phyloP scores from a whole-genome alignment of 2,888 invertebrate genomes.

The Polietes domitor region DNA sequence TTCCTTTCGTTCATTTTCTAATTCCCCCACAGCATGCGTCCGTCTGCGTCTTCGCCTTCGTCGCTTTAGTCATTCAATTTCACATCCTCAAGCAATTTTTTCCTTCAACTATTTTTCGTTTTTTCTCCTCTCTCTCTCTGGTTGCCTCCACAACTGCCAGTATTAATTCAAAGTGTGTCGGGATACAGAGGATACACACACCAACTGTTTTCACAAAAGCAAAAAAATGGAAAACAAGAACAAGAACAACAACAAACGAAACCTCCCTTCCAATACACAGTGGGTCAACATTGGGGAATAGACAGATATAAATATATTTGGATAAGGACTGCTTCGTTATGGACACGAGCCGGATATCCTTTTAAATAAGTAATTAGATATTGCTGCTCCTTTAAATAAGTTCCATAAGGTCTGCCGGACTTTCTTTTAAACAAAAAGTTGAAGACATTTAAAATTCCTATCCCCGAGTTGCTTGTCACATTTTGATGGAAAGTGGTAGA shows the following conservation, averaged over 20 bases:
- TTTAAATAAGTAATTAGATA: slow-evolving; percentile 1
- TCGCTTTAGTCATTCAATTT: slow-evolving; percentile 5
- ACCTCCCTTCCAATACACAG: neutral
- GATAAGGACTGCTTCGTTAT: neutral
- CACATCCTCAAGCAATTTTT: neutral
- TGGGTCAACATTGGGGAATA: slow-evolving; percentile 4
- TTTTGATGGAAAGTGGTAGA: too few relatives aligned
- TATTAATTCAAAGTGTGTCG: neutral
- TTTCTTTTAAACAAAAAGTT: too few relatives aligned
- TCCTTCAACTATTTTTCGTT: neutral
- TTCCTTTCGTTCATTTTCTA: neutral
- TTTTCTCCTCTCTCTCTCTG: neutral
- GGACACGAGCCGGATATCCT: neutral
- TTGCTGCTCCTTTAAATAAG: neutral
- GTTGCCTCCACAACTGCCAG: neutral
- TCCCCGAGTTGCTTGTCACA: too few relatives aligned
- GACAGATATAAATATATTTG: neutral
- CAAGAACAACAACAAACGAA: neutral
- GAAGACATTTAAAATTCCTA: too few relatives aligned
- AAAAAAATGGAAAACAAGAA: neutral
- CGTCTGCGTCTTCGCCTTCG: neutral
- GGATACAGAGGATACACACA: neutral
- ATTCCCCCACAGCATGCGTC: neutral
- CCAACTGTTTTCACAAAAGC: neutral
- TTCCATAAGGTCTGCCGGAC: too few relatives aligned